Base-by-base conservation (phyloP, 2,113 vertebrate genomes). In the Alouatta palliata region DNA sequence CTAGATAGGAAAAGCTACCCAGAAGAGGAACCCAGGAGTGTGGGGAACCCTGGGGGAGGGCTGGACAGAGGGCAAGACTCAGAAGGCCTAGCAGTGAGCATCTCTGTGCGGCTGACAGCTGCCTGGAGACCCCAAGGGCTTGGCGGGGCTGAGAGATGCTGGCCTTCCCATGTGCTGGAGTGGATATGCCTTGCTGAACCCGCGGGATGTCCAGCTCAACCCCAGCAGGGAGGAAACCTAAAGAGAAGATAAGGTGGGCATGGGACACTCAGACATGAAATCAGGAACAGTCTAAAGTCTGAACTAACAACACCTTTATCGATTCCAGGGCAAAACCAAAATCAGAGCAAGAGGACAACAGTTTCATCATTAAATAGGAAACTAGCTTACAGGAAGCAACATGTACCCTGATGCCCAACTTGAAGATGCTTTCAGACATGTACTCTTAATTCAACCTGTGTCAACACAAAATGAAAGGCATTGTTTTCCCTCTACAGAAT, bases 81-180 rank as follows among this genome's bases (percentile, higher is more conserved):
- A 0, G 25, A 9, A 37, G 61, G 40, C 3, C 20, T 17, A 21
- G 58, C 23, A 45, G 37, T 7, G n/a, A 30, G 52, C 2, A 7
- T 30, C 8, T 8, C 58, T 6, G 9, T 37, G 45, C 8, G 45
- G 37, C 37, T 43, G 27, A 49, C 21, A 70, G 85, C 85, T 84
- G 19, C 45, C 70, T 19, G 21, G 40, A 80, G 82, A 68, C 37
- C n/a, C n/a, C 32, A 21, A 30, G 49, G 23, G 21, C 21, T 2
- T 3, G 9, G 17, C 3, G n/a, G 21, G 4, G 47, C 54, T 52
- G 4, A 0, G 3, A 40, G 54, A 8, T 16, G 16, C 25, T 27
- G n/a, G 43, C n/a, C 10, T 43, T 52, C 61, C 40, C 49, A 2
- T 35, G 13, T 73, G 32, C 12, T 45, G 52, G 21, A 25, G 35